Evolutionary conservation across 2,888 invertebrate species (phyloP), one percentile per base, ranked within the genome.

Genomic region (Orthonevra nobilis): DNA sequence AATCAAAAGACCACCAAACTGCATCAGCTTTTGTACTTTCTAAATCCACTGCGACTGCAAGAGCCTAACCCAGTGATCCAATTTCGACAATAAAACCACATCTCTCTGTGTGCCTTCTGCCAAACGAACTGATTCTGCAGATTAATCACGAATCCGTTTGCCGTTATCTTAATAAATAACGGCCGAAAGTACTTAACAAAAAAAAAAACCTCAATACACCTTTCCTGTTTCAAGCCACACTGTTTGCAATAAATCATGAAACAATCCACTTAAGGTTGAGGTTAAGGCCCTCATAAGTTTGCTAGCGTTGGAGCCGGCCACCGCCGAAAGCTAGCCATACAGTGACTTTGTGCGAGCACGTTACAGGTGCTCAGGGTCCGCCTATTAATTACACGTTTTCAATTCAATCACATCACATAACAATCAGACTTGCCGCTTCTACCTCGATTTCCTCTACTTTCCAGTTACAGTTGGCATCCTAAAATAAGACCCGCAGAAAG

Each of bases 341-440:
- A 34, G 19, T 38, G 23, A 61, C 17, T 20, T 42, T 46, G 12
- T 34, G 20, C 20, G 32, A 12, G n/a, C 38, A 38, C 20, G 38
- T 28, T 52, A 58, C 77, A 64, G 72, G 77, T 77, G 77, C 44
- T 60, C 20, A n/a, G n/a, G n/a, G n/a, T n/a, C n/a, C n/a, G 20
- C 30, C 52, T 54, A 64, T 60, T 72, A 72, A 72, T 66, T 64
- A 66, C 52, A 64, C 28, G 52, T 64, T 77, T 75, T 44, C 61
- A 70, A 70, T 75, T 44, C 61, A 70, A 70, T 77, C 58, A 50
- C 40, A 63, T 70, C 50, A 50, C 40, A 56, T 42, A 48, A 50
- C 36, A 30, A 46, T 42, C 15, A n/a, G n/a, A n/a, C n/a, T n/a
- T n/a, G n/a, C n/a, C n/a, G n/a, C n/a, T n/a, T n/a, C n/a, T n/a